These are phyloP conservation scores for Nemurella pictetii DNA, from an alignment of 2,888 invertebrate genomes.

Conservation along the genomic window DNA sequence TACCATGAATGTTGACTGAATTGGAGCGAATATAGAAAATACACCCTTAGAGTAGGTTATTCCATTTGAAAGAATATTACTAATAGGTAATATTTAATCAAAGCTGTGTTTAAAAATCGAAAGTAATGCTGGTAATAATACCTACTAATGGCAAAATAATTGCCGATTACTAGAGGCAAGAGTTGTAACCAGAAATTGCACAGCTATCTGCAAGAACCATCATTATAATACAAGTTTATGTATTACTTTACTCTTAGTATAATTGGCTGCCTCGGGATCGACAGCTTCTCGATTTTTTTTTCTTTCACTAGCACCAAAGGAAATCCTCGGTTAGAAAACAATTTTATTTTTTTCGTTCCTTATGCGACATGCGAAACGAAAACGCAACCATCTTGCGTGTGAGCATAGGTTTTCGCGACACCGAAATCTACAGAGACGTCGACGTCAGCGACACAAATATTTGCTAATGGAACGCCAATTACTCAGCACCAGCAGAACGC, in stretches of 20 bases:
- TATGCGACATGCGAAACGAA: neutral
- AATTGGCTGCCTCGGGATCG: neutral
- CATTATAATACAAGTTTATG: slow-evolving; percentile 4
- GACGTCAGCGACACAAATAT: too few relatives aligned
- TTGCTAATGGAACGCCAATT: too few relatives aligned
- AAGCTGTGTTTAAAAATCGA: neutral
- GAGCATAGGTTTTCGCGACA: too few relatives aligned
- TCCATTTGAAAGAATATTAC: neutral
- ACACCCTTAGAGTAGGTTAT: neutral
- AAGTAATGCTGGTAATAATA: too few relatives aligned
- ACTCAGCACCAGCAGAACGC: too few relatives aligned
- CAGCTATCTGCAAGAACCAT: slow-evolving; percentile 4
- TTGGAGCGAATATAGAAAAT: neutral
- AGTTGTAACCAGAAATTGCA: neutral
- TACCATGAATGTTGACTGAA: too few relatives aligned
- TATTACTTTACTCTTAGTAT: neutral
- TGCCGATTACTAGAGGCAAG: neutral
- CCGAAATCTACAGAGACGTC: too few relatives aligned
- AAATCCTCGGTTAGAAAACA: neutral
- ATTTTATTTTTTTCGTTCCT: neutral
- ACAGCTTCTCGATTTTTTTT: neutral
- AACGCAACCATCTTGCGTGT: too few relatives aligned
- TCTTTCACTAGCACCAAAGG: neutral
- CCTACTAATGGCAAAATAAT: slow-evolving; percentile 12
- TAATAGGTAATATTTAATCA: neutral